These are phyloP conservation scores for Penaeus japonicus DNA, from an alignment of 1,140 invertebrate genomes.

Conservation along the genomic window DNA sequence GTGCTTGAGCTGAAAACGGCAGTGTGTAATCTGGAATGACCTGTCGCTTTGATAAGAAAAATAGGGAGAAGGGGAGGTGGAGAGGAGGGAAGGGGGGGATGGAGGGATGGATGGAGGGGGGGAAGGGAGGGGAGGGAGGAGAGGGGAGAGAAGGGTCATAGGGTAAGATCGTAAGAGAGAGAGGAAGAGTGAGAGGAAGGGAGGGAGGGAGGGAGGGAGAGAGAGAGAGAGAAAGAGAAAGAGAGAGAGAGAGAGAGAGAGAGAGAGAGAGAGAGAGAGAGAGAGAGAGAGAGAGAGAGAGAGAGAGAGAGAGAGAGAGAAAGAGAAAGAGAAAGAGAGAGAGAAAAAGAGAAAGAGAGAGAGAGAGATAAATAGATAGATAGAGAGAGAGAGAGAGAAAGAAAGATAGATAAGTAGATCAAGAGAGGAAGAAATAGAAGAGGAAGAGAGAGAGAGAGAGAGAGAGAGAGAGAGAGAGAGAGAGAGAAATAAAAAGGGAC, in stretches of 20 bases:
- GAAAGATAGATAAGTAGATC: not conserved
- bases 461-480: constrained; percentile 22
- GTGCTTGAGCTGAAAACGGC: too few relatives aligned
- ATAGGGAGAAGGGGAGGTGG: not conserved
- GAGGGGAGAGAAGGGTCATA: not conserved
- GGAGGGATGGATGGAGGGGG: not conserved
- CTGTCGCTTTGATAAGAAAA: too few relatives aligned
- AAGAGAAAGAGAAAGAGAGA: not conserved
- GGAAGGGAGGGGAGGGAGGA: not conserved
- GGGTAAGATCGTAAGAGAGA: not conserved
- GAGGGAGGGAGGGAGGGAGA: constrained; percentile 4
- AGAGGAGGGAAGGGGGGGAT: not conserved
- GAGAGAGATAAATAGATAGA: not conserved
- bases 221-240: constrained; percentile 15
- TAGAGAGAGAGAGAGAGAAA: not conserved
- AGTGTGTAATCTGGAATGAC: too few relatives aligned
- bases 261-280: constrained; percentile 22
- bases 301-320: not conserved
- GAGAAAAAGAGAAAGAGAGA: not conserved
- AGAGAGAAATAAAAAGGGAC: not conserved
- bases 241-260: constrained; percentile 22
- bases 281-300: constrained; percentile 16
- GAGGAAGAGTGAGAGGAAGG: not conserved
- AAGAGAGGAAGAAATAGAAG: constrained; percentile 2
- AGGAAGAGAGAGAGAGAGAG: constrained; percentile 17